These are phyloP conservation scores for Takifugu rubripes DNA, from an alignment of 2,797 vertebrate species.

Conservation along the genomic window DNA sequence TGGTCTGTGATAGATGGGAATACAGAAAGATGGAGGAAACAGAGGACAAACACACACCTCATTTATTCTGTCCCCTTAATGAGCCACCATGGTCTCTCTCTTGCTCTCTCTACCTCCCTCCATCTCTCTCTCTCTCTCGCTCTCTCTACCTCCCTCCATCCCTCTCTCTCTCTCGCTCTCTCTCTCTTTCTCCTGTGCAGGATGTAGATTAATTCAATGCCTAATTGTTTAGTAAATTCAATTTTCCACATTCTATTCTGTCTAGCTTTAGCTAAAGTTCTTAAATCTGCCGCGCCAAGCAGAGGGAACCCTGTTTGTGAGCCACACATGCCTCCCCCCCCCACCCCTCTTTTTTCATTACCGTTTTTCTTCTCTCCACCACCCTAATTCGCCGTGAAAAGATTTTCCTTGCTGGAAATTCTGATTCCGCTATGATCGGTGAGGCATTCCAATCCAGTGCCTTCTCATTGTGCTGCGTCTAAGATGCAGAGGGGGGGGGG, in stretches of 20 bases:
- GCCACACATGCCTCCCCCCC: constrained; percentile 85
- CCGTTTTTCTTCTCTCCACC: constrained; percentile 86
- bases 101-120: constrained; percentile 46
- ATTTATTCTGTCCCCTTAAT: constrained; percentile 94
- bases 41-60: constrained; percentile 61
- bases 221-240: constrained; percentile 99
- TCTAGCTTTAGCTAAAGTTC: constrained; percentile 94
- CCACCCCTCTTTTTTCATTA: constrained; percentile 84
- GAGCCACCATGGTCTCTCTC: constrained; percentile 80
- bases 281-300: constrained; percentile 89
- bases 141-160: constrained; percentile 12
- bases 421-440: constrained; percentile 99
- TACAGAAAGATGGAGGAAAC: constrained; percentile 37
- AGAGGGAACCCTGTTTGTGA: constrained; percentile 87
- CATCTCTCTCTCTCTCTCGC: constrained; percentile 31
- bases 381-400: constrained; percentile 98
- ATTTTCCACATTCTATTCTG: constrained; percentile 98
- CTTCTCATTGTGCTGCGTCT: constrained; percentile 95
- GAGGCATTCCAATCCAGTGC: constrained; percentile 99
- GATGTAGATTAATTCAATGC: constrained; percentile 95
- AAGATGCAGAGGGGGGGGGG: constrained; percentile 71
- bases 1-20: constrained; percentile 34
- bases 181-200: constrained; percentile 63
- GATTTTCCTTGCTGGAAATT: constrained; percentile 99
- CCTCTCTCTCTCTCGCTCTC: constrained; percentile 37